phyloP scores from a whole-genome alignment of 2,888 invertebrate species.

The Helleia helle region DNA sequence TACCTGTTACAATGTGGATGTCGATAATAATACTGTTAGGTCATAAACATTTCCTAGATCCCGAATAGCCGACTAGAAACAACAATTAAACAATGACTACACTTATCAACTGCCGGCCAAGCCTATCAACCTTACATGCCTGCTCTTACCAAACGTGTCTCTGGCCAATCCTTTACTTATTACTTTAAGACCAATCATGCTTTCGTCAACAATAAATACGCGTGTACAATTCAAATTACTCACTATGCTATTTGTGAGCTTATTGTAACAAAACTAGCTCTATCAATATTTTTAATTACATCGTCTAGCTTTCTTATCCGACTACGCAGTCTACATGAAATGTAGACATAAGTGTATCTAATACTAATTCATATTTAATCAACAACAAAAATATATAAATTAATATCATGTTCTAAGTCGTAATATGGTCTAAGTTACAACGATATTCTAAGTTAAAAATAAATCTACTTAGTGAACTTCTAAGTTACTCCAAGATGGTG shows the following conservation, averaged over 20 bases:
- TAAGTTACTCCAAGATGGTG: neutral
- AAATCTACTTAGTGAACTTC: no score
- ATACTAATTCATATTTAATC: no score
- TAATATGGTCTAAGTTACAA: no score
- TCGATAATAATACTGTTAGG: conserved; percentile 30
- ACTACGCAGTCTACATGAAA: no score
- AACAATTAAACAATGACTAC: conserved; percentile 22
- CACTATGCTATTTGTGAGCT: conserved; percentile 7
- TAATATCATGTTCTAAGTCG: no score
- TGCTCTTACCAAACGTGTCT: neutral
- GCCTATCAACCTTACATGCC: neutral
- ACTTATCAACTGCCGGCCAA: no score
- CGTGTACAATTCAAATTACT: no score
- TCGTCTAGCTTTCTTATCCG: neutral
- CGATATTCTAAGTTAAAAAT: no score
- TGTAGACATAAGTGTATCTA: no score
- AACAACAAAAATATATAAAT: no score
- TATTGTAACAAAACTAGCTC: neutral
- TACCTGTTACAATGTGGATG: conserved; percentile 31
- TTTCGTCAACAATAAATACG: conserved; percentile 8
- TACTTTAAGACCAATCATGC: conserved; percentile 17
- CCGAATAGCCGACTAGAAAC: conserved; percentile 32
- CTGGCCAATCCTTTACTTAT: neutral
- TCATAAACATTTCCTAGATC: conserved; percentile 32
- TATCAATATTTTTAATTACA: conserved; percentile 4